Base-by-base conservation (phyloP, 1,140 invertebrate genomes). In the Lerema accius region DNA sequence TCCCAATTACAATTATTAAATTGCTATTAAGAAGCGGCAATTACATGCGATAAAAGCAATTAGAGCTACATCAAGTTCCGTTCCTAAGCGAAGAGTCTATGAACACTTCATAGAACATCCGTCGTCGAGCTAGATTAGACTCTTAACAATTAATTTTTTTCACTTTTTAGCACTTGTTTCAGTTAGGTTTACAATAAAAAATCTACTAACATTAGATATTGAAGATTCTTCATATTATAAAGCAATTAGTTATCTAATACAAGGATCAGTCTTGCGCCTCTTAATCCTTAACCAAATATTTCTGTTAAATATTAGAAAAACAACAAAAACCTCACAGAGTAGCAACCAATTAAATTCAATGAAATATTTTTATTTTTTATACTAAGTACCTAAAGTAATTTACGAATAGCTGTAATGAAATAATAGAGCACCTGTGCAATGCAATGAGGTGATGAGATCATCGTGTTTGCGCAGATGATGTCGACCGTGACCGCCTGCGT, bases 381-480 rank as follows among this genome's bases (percentile, higher is more conserved):
- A 23, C 19, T 23, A 3, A 23, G 19, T 10, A 37, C n/a, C 16
- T 16, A 42, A 19, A 55, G 37, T 42, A 43, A 15, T 43, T 28
- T 23, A 43, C 39, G 13, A 28, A 37, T 10, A 23, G 50, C 23
- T 26, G 40, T 55, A n/a, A 40, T 32, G 9, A 53, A 42, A 55
- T 40, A 55, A 26, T 51, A 61, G 62, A 37, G 56, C 78, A 84
- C 76, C 75, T 82, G 78, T 73, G 61, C 69, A 80, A 82, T 51
- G 14, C 15, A 28, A 48, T 37, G 63, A 23, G 71, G 65, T 84
- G 84, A 86, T 73, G 82, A 83, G 81, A 86, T 69, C 73, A 39
- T 48, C 66, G 40, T 81, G 61, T 84, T 82, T 83, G 67, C 48
- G 73, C 84, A 86, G 74, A 76, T 86, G 78, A 74, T 48, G 63